Evolutionary conservation across 1,140 invertebrate species (phyloP).

Genomic region (Nymphalis io): DNA sequence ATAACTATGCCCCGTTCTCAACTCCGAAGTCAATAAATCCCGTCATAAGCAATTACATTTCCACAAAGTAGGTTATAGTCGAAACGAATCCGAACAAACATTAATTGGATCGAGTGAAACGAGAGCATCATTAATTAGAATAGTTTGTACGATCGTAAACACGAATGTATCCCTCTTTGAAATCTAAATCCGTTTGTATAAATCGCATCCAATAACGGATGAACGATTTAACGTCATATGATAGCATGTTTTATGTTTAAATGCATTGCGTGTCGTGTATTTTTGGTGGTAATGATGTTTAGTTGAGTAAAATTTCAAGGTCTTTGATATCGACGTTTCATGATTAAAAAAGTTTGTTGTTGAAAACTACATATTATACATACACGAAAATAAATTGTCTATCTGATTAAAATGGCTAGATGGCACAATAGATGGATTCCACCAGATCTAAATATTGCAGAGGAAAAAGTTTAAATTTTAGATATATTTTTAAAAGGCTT

Average conservation of each 20-base stretch:
- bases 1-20: not conserved
- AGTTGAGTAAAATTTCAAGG: not conserved
- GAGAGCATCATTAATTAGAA: conserved; percentile 41
- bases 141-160: conserved; percentile 25
- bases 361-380: too few relatives aligned
- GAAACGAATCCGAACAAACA: conserved; percentile 43
- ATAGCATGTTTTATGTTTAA: not conserved
- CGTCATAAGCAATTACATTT: conserved; percentile 40
- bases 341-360: too few relatives aligned
- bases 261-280: not conserved
- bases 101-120: conserved; percentile 40
- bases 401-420: too few relatives aligned
- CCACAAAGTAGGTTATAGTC: conserved; percentile 38
- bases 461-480: too few relatives aligned
- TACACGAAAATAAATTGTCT: too few relatives aligned
- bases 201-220: conserved; percentile 4
- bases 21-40: conserved; percentile 18
- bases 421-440: too few relatives aligned
- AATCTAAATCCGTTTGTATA: conserved; percentile 14
- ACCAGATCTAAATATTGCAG: too few relatives aligned
- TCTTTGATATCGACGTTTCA: too few relatives aligned
- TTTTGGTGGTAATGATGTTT: not conserved
- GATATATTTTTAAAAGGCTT: too few relatives aligned
- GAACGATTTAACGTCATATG: conserved; percentile 13
- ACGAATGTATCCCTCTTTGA: conserved; percentile 15